Conservation (phyloP, 2,113 vertebrate genomes). For the Antigone vipio region DNA sequence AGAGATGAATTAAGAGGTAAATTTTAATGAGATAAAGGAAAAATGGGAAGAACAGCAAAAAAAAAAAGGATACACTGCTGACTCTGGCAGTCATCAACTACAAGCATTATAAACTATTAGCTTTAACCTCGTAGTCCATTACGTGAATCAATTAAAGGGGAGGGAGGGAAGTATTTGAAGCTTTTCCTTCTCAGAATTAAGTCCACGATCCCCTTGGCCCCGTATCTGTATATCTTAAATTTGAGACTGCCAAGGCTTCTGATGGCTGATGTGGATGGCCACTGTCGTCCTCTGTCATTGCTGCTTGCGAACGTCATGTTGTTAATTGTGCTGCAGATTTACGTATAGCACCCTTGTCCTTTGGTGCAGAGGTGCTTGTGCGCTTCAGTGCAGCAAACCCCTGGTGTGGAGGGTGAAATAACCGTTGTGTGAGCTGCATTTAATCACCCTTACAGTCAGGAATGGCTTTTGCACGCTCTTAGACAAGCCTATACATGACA, state of each 20-base stretch:
- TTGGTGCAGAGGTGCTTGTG: background rate
- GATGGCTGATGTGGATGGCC: background rate
- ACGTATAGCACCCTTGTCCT: background rate
- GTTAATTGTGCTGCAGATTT: background rate
- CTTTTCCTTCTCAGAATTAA: background rate
- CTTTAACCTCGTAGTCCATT: background rate
- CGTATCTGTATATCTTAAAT: background rate
- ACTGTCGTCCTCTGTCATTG: accelerated
- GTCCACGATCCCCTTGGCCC: background rate
- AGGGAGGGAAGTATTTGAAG: background rate
- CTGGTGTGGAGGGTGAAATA: background rate
- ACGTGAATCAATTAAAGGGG: background rate
- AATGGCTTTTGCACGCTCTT: background rate
- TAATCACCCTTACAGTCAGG: background rate
- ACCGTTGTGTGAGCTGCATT: background rate
- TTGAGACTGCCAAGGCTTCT: background rate
- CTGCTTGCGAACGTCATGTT: accelerated
- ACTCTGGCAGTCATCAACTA: background rate
- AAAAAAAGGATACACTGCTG: background rate
- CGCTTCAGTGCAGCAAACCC: background rate
- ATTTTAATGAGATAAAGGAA: background rate
- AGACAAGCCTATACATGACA: background rate
- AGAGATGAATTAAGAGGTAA: background rate
- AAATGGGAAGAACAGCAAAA: background rate
- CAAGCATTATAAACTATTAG: background rate